Percentiles rank a stretch among this genome's conserved stretches.
Evolutionary conservation across 2,888 invertebrate genomes (phyloP).

Genomic region (Eristalinus aeneus): DNA sequence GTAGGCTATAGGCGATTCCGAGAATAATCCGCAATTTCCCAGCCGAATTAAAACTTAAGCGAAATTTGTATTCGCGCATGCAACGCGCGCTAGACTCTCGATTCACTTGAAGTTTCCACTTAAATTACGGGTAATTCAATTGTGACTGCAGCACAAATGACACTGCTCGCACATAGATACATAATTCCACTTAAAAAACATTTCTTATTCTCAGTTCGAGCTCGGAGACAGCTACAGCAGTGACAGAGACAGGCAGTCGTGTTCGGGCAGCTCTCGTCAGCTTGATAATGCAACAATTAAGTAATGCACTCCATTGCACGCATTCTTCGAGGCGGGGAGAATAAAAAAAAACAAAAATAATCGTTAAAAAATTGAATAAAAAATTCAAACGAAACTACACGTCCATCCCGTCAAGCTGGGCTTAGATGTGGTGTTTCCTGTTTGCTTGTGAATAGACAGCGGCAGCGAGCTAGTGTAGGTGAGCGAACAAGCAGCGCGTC

Average conservation of each 20-base stretch:
- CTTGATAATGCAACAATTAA: conserved; percentile 67
- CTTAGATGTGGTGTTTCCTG: conserved; percentile 62
- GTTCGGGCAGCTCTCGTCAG: conserved; percentile 4
- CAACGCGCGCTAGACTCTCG: conserved; percentile 20
- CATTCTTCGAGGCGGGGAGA: conserved; percentile 40
- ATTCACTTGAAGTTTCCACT: conserved; percentile 48
- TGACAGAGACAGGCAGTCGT: neutral
- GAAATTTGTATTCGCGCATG: conserved; percentile 21
- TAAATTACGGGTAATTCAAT: conserved; percentile 61
- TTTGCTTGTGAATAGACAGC: conserved; percentile 46
- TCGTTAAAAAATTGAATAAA: neutral
- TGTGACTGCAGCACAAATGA: conserved; percentile 37
- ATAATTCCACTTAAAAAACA: conserved; percentile 55
- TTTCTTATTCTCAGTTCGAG: conserved; percentile 41
- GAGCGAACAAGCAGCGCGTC: conserved; percentile 21
- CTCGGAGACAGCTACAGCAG: neutral
- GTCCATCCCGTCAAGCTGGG: conserved; percentile 58
- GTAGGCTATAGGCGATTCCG: conserved; percentile 3
- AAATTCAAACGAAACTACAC: conserved; percentile 29
- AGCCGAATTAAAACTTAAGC: conserved; percentile 11
- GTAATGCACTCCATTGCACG: conserved; percentile 62
- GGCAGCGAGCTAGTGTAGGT: conserved; percentile 46
- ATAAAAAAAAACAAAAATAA: neutral
- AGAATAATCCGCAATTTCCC: conserved; percentile 9
- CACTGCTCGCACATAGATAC: conserved; percentile 12